A percentile compares a stretch with the other conserved stretches of the same genome.
phyloP scores from a whole-genome alignment of 2,113 vertebrate genomes.

The Anguilla rostrata region DNA sequence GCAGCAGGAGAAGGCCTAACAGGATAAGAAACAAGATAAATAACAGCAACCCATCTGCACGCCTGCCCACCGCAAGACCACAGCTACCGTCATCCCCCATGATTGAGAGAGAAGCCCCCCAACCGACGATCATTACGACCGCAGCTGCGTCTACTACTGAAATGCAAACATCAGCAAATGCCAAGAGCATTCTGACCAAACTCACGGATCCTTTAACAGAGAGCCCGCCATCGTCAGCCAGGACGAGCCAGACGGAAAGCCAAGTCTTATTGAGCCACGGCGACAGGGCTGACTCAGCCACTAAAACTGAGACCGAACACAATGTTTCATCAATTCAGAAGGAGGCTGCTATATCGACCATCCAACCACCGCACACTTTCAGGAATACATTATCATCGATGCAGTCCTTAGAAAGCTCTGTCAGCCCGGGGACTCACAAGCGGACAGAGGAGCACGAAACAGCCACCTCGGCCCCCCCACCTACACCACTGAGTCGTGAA shows the following conservation, averaged over 20 bases:
- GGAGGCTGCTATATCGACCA: not conserved
- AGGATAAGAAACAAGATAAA: slow-evolving; percentile 62
- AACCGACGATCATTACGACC: slow-evolving; percentile 22
- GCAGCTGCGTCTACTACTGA: slow-evolving; percentile 37
- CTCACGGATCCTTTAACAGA: slow-evolving; percentile 47
- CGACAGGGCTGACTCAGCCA: slow-evolving; percentile 12
- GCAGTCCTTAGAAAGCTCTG: slow-evolving; percentile 35
- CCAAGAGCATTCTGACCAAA: slow-evolving; percentile 31
- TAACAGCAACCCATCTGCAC: slow-evolving; percentile 29
- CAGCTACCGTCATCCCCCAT: slow-evolving; percentile 25
- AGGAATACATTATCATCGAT: slow-evolving; percentile 33
- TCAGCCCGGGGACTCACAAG: slow-evolving; percentile 25
- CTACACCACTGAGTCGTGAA: not conserved
- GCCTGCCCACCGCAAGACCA: slow-evolving; percentile 31
- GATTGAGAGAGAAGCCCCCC: slow-evolving; percentile 14
- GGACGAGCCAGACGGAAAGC: slow-evolving; percentile 51
- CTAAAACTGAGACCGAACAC: slow-evolving; percentile 24
- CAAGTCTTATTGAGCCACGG: slow-evolving; percentile 35
- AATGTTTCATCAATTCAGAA: slow-evolving; percentile 29
- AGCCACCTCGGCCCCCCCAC: slow-evolving; percentile 10
- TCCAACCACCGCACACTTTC: slow-evolving; percentile 24
- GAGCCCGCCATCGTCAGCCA: slow-evolving; percentile 53
- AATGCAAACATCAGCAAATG: slow-evolving; percentile 39
- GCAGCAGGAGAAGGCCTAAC: slow-evolving; percentile 69
- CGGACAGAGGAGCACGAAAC: slow-evolving; percentile 22